These are phyloP conservation scores for Julus scanicus DNA, from an alignment of 2,888 invertebrate species.

Conservation along the genomic window DNA sequence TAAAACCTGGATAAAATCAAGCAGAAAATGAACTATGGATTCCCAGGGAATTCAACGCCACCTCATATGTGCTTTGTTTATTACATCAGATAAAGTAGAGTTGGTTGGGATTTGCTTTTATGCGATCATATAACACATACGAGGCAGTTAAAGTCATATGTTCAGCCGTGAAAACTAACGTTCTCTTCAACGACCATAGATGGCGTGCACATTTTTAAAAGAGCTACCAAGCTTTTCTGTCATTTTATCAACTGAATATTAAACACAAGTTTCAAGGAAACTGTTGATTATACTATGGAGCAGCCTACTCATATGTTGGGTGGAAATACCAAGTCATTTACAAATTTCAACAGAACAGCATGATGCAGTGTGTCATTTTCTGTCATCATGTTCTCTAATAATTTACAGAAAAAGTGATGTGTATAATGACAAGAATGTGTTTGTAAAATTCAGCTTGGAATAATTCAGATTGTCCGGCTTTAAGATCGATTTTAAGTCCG, in stretches of 20 bases:
- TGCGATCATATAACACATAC: conserved; percentile 14
- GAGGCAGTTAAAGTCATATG: neutral
- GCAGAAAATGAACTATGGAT: conserved; percentile 39
- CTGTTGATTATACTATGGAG: too few species aligned
- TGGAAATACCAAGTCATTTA: too few species aligned
- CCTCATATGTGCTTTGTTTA: conserved; percentile 42
- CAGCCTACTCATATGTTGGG: too few species aligned
- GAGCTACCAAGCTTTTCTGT: neutral
- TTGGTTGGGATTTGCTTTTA: conserved; percentile 40
- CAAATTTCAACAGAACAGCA: too few species aligned
- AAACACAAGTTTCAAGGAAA: too few species aligned
- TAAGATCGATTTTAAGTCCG: conserved; percentile 38
- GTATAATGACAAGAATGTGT: too few species aligned
- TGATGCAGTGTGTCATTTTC: too few species aligned
- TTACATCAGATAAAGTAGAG: conserved; percentile 17
- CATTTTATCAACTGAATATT: too few species aligned
- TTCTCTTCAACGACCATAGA: neutral
- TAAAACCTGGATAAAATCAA: conserved; percentile 17
- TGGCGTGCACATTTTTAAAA: neutral
- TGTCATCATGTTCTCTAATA: too few species aligned
- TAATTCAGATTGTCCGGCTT: neutral
- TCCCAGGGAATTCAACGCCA: conserved; percentile 43
- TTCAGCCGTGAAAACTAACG: neutral
- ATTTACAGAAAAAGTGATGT: too few species aligned
- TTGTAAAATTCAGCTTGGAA: too few species aligned